Conservation (phyloP, 2,797 vertebrate species). For the Pygocentrus nattereri region DNA sequence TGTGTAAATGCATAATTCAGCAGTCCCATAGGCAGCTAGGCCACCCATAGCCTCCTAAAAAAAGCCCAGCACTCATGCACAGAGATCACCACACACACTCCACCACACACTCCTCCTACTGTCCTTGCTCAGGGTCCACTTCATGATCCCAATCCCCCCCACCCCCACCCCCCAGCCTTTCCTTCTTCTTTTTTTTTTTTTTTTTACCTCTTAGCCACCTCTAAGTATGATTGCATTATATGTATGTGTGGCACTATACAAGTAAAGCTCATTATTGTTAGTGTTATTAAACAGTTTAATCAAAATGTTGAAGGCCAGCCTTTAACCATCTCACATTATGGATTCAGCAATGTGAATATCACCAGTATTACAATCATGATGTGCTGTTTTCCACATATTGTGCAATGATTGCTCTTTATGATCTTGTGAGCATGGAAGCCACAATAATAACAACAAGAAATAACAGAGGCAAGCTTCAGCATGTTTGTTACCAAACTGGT, state of each 20-base stretch:
- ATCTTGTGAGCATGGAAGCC: background rate
- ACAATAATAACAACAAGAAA: background rate
- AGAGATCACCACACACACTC: background rate
- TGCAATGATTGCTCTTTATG: background rate
- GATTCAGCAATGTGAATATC: no score
- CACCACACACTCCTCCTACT: background rate
- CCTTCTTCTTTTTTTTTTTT: no score
- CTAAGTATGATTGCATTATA: no score
- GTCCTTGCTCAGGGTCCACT: constrained; percentile 5
- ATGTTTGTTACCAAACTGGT: background rate
- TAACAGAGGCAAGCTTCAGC: background rate
- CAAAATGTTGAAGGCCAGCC: no score
- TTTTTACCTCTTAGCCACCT: background rate
- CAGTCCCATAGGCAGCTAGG: background rate
- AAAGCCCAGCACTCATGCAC: background rate
- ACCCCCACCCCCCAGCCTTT: background rate
- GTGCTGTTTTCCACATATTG: background rate
- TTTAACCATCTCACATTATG: no score
- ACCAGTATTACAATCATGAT: no score
- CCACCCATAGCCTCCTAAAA: background rate
- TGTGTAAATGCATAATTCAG: background rate
- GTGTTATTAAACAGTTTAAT: no score
- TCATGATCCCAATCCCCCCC: background rate
- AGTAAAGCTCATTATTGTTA: no score
- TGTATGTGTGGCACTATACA: no score